These are phyloP conservation scores for Ptyas mucosa DNA, from an alignment of 2,113 vertebrate genomes.

Conservation along the genomic window DNA sequence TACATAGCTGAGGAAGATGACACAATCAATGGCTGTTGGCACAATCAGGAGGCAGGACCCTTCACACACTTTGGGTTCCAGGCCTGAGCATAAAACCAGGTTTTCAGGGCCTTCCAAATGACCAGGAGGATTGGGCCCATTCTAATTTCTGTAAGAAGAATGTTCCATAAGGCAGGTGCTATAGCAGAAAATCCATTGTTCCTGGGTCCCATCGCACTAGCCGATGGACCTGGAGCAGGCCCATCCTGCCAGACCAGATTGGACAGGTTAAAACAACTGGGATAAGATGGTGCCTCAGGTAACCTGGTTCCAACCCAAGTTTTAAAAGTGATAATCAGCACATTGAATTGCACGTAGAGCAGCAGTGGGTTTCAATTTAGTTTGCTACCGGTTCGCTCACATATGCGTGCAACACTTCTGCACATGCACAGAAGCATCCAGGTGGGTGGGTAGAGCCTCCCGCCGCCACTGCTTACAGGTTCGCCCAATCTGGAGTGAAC, in stretches of 20 bases:
- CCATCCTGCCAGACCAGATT: neutral
- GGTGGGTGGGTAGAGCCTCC: no score
- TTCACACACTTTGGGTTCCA: neutral
- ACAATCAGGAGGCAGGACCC: neutral
- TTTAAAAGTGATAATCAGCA: neutral
- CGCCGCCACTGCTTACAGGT: no score
- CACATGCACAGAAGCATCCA: no score
- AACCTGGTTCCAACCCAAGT: neutral
- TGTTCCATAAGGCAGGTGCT: neutral
- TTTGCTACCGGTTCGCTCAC: no score
- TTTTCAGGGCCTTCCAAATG: neutral
- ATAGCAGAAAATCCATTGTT: neutral
- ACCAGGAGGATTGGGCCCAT: neutral
- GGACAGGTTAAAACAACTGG: neutral
- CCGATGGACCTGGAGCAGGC: neutral
- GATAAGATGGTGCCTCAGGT: neutral
- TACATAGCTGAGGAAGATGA: neutral
- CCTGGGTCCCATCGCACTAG: neutral
- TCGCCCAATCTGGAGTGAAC: no score
- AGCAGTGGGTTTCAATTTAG: no score
- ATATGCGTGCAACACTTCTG: no score
- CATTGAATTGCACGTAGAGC: neutral
- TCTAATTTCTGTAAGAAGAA: neutral
- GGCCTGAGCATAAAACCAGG: neutral
- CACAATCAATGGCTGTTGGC: neutral